A percentile compares a stretch with the other conserved stretches of the same genome.
These are phyloP conservation scores for Hypotaenidia okinawae DNA, from an alignment of 2,797 vertebrate genomes.

Conservation along the genomic window DNA sequence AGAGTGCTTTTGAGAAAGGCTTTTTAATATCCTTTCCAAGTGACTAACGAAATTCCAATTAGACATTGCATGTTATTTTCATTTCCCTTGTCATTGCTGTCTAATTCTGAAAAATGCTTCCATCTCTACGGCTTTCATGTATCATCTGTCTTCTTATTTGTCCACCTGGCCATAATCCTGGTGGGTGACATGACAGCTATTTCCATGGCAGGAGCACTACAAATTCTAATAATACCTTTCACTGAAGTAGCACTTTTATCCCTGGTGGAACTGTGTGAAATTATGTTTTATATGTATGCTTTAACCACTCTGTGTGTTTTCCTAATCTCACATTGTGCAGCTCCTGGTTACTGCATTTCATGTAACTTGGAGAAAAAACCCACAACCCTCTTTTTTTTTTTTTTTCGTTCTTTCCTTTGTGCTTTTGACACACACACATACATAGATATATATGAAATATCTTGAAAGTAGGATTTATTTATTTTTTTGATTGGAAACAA, in stretches of 20 bases:
- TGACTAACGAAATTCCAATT: constrained; percentile 62
- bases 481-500: not conserved
- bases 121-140: constrained; percentile 22
- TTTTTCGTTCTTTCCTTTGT: not conserved
- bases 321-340: not conserved
- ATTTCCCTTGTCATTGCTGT: constrained; percentile 40
- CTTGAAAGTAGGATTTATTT: constrained; percentile 1
- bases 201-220: constrained; percentile 50
- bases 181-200: constrained; percentile 51
- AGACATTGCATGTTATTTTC: constrained; percentile 47
- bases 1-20: constrained; percentile 25
- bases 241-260: constrained; percentile 28
- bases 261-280: not conserved
- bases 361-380: not conserved
- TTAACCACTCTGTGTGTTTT: not conserved
- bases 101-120: constrained; percentile 56
- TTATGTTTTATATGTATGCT: not conserved
- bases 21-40: constrained; percentile 61
- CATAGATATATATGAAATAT: too few species aligned
- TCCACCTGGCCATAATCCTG: constrained; percentile 39
- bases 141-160: constrained; percentile 45
- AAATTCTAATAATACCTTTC: constrained; percentile 51
- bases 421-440: not conserved
- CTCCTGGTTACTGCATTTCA: not conserved
- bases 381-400: not conserved